phyloP scores from a whole-genome alignment of 1,140 invertebrate genomes.

The Heliothis virescens region DNA sequence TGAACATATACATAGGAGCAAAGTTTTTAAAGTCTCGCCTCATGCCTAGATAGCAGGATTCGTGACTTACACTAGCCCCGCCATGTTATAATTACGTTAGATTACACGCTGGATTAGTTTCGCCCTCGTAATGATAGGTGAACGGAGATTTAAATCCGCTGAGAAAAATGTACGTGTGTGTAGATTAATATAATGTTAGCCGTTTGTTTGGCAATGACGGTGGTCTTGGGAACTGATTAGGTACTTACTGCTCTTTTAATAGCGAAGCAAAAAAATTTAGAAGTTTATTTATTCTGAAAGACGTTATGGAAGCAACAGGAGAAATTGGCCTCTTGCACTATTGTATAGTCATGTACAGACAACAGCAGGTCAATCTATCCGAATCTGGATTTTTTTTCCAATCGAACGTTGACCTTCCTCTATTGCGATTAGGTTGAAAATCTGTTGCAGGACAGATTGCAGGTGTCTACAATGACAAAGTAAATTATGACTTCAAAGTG shows the following conservation, averaged over 20 bases:
- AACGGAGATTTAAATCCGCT: conserved; percentile 50
- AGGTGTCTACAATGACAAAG: background rate
- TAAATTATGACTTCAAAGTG: background rate
- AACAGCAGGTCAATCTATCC: too few species aligned
- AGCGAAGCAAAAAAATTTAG: too few species aligned
- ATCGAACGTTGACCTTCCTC: too few species aligned
- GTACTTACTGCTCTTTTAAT: too few species aligned
- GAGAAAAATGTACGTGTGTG: conserved; percentile 47
- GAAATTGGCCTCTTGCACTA: too few species aligned
- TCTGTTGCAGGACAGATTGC: too few species aligned
- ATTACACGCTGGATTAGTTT: conserved; percentile 73
- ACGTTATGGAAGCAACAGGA: too few species aligned
- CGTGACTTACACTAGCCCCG: conserved; percentile 80
- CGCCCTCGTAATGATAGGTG: conserved; percentile 67
- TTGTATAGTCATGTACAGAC: background rate
- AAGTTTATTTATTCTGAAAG: too few species aligned
- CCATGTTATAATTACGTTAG: conserved; percentile 83
- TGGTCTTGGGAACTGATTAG: background rate
- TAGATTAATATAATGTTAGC: conserved; percentile 49
- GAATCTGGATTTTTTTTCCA: too few species aligned
- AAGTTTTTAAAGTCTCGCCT: conserved; percentile 75
- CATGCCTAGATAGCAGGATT: conserved; percentile 76
- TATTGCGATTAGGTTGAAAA: too few species aligned
- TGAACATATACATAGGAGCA: conserved; percentile 57
- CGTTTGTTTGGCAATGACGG: conserved; percentile 5